phyloP scores from a whole-genome alignment of 2,888 invertebrate species.

The Stratiomys singularior region DNA sequence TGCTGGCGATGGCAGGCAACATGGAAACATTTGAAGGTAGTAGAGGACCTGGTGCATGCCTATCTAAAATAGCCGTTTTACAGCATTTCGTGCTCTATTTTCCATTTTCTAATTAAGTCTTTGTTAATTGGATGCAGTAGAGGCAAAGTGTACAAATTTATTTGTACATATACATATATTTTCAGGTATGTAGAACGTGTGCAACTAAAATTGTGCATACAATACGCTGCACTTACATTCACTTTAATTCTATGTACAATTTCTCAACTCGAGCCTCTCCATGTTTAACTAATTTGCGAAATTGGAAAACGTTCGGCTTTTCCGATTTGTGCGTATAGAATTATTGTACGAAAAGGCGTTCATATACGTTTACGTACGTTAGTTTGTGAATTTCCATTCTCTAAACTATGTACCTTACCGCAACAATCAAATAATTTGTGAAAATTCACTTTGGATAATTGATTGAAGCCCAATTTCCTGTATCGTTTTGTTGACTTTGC shows the following conservation, averaged over 20 bases:
- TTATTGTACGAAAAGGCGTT: too few relatives aligned
- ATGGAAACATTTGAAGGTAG: neutral
- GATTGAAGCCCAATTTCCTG: too few relatives aligned
- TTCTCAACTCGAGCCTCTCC: neutral
- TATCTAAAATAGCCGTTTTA: neutral
- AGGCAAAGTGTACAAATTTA: neutral
- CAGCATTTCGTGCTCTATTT: conserved; percentile 16
- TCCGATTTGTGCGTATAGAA: neutral
- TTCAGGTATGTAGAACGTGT: neutral
- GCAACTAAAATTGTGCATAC: too few relatives aligned
- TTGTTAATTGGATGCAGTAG: conserved; percentile 10
- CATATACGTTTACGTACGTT: neutral
- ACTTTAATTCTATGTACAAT: neutral
- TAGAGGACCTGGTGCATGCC: neutral
- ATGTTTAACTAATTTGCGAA: neutral
- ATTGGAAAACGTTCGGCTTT: conserved; percentile 6
- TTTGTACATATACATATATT: neutral
- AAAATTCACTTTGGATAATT: too few relatives aligned
- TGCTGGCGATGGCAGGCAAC: too few relatives aligned
- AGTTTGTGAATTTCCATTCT: neutral
- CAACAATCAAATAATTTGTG: too few relatives aligned
- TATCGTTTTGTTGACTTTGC: too few relatives aligned
- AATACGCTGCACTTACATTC: too few relatives aligned
- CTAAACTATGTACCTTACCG: neutral
- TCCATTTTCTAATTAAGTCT: conserved; percentile 29